A percentile compares a stretch with the other conserved stretches of the same genome.
phyloP scores from a whole-genome alignment of 2,113 vertebrate species.

The Channa argus region DNA sequence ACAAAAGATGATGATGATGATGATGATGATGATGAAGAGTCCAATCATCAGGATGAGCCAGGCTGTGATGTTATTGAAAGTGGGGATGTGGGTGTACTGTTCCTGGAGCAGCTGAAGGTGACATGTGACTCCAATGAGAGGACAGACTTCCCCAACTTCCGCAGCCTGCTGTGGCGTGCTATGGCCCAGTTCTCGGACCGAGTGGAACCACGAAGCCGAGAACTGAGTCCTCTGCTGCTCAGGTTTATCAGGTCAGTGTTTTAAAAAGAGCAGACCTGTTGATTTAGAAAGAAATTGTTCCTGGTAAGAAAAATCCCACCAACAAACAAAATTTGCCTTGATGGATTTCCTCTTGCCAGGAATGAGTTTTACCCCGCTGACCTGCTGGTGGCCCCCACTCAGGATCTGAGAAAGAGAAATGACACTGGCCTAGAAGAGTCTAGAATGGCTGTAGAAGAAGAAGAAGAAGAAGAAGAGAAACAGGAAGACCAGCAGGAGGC shows the following conservation, averaged over 20 bases:
- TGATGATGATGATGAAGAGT: constrained; percentile 42
- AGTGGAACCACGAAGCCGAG: constrained; percentile 92
- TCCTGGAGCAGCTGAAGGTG: constrained; percentile 82
- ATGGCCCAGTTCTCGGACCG: constrained; percentile 90
- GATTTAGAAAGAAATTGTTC: background rate
- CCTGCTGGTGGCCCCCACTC: constrained; percentile 90
- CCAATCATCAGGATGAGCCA: constrained; percentile 38
- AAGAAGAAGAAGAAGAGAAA: constrained; percentile 69
- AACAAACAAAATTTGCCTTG: background rate
- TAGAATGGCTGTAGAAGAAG: constrained; percentile 64
- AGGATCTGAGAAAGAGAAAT: constrained; percentile 85
- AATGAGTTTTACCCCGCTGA: constrained; percentile 95
- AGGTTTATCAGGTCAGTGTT: constrained; percentile 90
- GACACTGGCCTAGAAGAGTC: constrained; percentile 54
- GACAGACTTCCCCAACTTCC: constrained; percentile 93
- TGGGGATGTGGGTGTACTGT: constrained; percentile 83
- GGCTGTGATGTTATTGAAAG: constrained; percentile 80
- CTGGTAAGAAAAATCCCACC: no score
- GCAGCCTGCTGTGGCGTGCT: constrained; percentile 91
- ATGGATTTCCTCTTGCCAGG: constrained; percentile 71
- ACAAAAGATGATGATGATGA: constrained; percentile 27
- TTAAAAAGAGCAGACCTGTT: no score
- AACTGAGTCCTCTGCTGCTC: constrained; percentile 93
- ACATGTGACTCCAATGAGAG: constrained; percentile 82
- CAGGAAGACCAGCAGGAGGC: constrained; percentile 50